Evolutionary conservation across 2,113 vertebrate genomes (phyloP).

Genomic region (Odocoileus hemionus): DNA sequence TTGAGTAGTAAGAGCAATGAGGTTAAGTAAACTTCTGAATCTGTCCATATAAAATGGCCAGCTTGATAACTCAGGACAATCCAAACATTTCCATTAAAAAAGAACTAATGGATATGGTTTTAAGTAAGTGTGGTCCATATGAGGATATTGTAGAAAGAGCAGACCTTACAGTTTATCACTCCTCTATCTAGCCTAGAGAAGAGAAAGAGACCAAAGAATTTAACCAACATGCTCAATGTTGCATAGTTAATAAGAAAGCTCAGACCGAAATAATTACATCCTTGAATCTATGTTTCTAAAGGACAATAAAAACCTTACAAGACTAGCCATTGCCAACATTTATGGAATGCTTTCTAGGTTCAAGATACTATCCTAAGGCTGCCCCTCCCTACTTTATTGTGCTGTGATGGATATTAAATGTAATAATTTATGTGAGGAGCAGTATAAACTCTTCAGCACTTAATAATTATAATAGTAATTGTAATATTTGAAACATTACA

Average conservation of each 20-base stretch:
- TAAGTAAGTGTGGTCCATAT: not conserved
- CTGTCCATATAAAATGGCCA: not conserved
- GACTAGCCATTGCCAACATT: not conserved
- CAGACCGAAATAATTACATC: not conserved
- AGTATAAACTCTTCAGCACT: not conserved
- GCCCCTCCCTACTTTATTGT: not conserved
- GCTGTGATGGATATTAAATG: not conserved
- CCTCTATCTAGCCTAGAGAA: not conserved
- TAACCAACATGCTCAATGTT: not conserved
- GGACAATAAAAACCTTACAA: not conserved
- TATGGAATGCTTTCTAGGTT: not conserved
- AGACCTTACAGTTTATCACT: not conserved
- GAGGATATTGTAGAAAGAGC: not conserved
- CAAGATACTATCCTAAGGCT: not conserved
- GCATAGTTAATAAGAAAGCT: not conserved
- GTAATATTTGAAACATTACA: not conserved
- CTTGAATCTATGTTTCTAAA: not conserved
- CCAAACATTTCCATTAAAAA: not conserved
- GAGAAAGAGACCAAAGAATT: not conserved
- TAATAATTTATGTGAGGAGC: not conserved
- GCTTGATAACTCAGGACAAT: not conserved
- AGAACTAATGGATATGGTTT: not conserved
- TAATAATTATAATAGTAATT: not conserved
- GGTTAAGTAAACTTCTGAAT: not conserved
- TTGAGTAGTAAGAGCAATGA: not conserved